Evolutionary conservation across 2,888 invertebrate genomes (phyloP).

Genomic region (Epirrhoe alternata): DNA sequence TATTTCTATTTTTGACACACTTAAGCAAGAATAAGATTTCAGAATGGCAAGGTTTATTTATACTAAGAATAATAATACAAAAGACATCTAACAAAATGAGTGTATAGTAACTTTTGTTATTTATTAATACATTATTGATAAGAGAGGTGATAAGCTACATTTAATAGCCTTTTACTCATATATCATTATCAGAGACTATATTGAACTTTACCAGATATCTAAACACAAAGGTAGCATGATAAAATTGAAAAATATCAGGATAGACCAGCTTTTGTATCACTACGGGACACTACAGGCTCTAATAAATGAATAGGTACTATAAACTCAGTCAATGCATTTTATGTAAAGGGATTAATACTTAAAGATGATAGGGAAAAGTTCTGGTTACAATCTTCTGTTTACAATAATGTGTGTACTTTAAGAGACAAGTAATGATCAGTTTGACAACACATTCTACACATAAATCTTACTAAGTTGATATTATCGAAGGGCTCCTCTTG

Average conservation of each 20-base stretch:
- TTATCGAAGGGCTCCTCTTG: slow-evolving; percentile 73
- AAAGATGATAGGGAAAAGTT: too few relatives aligned
- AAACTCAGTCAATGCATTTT: too few relatives aligned
- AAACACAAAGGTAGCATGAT: too few relatives aligned
- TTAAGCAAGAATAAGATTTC: background rate
- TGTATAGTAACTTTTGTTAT: background rate
- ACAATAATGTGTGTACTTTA: background rate
- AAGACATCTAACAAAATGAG: background rate
- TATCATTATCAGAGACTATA: background rate
- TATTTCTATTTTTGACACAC: background rate
- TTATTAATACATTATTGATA: background rate
- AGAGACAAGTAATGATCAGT: slow-evolving; percentile 32
- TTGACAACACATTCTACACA: slow-evolving; percentile 54
- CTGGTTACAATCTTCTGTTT: too few relatives aligned
- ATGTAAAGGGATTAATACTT: too few relatives aligned
- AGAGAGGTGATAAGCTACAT: background rate
- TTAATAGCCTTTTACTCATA: background rate
- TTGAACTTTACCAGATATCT: too few relatives aligned
- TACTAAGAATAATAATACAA: background rate
- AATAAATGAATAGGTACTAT: too few relatives aligned
- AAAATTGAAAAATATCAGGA: background rate
- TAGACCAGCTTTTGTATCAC: too few relatives aligned
- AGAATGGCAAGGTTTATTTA: background rate
- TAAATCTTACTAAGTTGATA: slow-evolving; percentile 72
- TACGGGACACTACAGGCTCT: too few relatives aligned